These are phyloP conservation scores for Champsocephalus gunnari DNA, from an alignment of 2,797 vertebrate genomes.

Conservation along the genomic window DNA sequence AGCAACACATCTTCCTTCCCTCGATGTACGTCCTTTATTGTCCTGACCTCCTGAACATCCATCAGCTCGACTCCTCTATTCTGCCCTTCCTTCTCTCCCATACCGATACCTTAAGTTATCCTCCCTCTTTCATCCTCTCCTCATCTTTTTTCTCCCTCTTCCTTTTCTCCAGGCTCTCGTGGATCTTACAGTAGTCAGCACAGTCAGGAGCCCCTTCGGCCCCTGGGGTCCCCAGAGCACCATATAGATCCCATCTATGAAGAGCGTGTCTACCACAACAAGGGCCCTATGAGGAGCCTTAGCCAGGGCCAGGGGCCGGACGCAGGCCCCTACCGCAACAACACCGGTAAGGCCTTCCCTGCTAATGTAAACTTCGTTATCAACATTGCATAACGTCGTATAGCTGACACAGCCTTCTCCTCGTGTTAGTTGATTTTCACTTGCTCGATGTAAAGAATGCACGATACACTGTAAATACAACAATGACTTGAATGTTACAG, in stretches of 20 bases:
- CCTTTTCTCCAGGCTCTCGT: conserved; percentile 88
- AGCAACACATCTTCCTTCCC: not conserved
- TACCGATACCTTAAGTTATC: not conserved
- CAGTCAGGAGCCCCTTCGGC: conserved; percentile 93
- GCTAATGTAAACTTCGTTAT: not conserved
- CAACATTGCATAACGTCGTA: not conserved
- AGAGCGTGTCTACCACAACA: conserved; percentile 97
- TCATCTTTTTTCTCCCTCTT: not conserved
- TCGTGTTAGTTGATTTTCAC: not conserved
- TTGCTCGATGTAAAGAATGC: not conserved
- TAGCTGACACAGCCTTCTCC: conserved; percentile 6
- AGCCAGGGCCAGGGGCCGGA: conserved; percentile 97
- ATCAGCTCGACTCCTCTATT: not conserved
- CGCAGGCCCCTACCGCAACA: conserved; percentile 93
- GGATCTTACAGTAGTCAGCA: conserved; percentile 97
- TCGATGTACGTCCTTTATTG: not conserved
- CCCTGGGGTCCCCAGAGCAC: conserved; percentile 96
- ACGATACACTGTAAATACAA: not conserved
- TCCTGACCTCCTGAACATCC: conserved; percentile 1
- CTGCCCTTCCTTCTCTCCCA: not conserved
- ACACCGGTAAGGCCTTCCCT: conserved; percentile 87
- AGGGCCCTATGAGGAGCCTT: conserved; percentile 96
- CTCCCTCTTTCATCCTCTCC: not conserved
- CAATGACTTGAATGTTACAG: not conserved
- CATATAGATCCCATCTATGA: conserved; percentile 99